Evolutionary conservation across 1,140 invertebrate species (phyloP).

Genomic region (Odontomachus brunneus): DNA sequence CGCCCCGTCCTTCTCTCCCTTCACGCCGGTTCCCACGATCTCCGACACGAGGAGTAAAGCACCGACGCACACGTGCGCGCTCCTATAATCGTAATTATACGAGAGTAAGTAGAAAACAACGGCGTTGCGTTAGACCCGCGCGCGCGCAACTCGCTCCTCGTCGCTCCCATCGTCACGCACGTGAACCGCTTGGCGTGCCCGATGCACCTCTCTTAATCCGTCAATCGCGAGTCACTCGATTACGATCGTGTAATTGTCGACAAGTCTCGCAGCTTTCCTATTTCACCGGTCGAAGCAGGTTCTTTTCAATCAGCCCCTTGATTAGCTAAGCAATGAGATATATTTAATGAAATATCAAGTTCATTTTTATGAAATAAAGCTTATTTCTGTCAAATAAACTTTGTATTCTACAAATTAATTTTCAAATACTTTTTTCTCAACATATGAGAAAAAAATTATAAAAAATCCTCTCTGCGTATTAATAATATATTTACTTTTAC

Average conservation of each 20-base stretch:
- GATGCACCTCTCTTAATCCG: conserved; percentile 22
- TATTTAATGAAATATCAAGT: too few species aligned
- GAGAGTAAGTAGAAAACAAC: conserved; percentile 46
- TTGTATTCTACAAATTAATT: too few species aligned
- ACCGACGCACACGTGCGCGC: conserved; percentile 49
- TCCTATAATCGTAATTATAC: conserved; percentile 59
- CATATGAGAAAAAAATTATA: too few species aligned
- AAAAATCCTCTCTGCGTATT: too few species aligned
- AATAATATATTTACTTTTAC: too few species aligned
- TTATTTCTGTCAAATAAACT: too few species aligned
- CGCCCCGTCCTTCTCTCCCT: conserved; percentile 50
- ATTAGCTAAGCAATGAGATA: too few species aligned
- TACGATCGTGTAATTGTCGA: conserved; percentile 9
- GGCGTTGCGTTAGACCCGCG: neutral
- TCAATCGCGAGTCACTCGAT: conserved; percentile 21
- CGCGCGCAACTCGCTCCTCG: neutral
- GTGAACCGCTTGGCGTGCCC: conserved; percentile 43
- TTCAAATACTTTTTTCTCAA: too few species aligned
- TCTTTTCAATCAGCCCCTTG: too few species aligned
- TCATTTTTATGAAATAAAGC: too few species aligned
- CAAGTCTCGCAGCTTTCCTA: too few species aligned
- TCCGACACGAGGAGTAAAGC: conserved; percentile 53
- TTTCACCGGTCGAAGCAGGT: too few species aligned
- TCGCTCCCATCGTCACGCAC: conserved; percentile 22
- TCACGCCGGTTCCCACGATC: conserved; percentile 70